These are phyloP conservation scores for Homalodisca vitripennis DNA, from an alignment of 1,140 invertebrate genomes.

Conservation along the genomic window DNA sequence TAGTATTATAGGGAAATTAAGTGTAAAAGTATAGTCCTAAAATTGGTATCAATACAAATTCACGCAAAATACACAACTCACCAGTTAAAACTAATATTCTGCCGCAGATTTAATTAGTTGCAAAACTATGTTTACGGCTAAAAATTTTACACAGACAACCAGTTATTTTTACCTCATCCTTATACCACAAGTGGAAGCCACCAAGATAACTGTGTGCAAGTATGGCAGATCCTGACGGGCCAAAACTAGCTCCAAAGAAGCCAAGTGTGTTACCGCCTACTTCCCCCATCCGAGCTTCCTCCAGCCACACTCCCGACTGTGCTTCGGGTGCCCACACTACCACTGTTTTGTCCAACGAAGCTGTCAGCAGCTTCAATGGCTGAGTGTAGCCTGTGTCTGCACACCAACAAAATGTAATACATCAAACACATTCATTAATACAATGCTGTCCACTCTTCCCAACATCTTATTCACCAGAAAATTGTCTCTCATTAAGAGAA, in stretches of 20 bases:
- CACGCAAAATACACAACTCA: too few relatives aligned
- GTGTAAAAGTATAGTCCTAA: too few relatives aligned
- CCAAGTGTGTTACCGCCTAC: constrained; percentile 92
- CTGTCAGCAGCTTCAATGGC: constrained; percentile 60
- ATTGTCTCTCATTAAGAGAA: background rate
- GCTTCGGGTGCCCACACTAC: constrained; percentile 82
- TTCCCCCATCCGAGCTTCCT: constrained; percentile 77
- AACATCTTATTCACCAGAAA: too few relatives aligned
- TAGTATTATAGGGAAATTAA: too few relatives aligned
- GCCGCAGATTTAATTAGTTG: too few relatives aligned
- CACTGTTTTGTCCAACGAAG: constrained; percentile 92
- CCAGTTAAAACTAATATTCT: too few relatives aligned
- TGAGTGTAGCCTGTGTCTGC: constrained; percentile 16
- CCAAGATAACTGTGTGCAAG: constrained; percentile 89
- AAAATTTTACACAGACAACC: too few relatives aligned
- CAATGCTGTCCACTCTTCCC: too few relatives aligned
- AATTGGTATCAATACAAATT: too few relatives aligned
- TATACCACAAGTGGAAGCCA: constrained; percentile 89
- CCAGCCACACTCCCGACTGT: constrained; percentile 70
- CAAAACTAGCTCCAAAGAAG: constrained; percentile 86
- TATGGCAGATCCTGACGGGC: constrained; percentile 65
- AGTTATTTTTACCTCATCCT: too few relatives aligned
- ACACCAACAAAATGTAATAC: background rate
- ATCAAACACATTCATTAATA: too few relatives aligned
- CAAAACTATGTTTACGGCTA: too few relatives aligned